These are phyloP conservation scores for Diaperis boleti DNA, from an alignment of 2,888 invertebrate species.

Conservation along the genomic window DNA sequence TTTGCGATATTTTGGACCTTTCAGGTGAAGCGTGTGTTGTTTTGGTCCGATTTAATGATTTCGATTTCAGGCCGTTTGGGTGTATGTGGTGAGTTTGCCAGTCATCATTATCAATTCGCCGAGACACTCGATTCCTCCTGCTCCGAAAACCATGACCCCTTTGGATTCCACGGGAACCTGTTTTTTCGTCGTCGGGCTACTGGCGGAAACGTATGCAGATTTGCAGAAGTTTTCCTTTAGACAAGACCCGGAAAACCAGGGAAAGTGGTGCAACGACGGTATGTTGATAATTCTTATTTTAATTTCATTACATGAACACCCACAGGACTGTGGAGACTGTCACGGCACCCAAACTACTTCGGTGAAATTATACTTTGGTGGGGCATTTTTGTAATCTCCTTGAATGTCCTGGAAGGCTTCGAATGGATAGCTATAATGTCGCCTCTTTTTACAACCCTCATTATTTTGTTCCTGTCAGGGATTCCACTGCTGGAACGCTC, in stretches of 20 bases:
- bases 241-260: constrained; percentile 88
- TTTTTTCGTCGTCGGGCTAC: constrained; percentile 85
- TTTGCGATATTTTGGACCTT: constrained; percentile 96
- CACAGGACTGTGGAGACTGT: constrained; percentile 78
- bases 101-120: constrained; percentile 92
- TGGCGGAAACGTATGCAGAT: constrained; percentile 92
- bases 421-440: constrained; percentile 91
- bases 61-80: constrained; percentile 93
- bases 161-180: constrained; percentile 88
- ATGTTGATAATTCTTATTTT: too few species aligned
- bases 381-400: constrained; percentile 90
- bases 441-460: constrained; percentile 87
- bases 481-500: constrained; percentile 90
- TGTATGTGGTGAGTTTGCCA: constrained; percentile 89
- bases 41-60: too few species aligned
- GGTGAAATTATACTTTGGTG: constrained; percentile 95
- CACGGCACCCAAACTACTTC: constrained; percentile 94
- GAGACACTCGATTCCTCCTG: constrained; percentile 79
- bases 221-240: constrained; percentile 92
- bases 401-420: constrained; percentile 85
- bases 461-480: constrained; percentile 90
- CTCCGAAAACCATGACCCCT: constrained; percentile 88
- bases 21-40: constrained; percentile 73
- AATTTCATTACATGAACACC: too few species aligned
- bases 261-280: constrained; percentile 94